Conservation (phyloP, 2,113 vertebrate genomes). For the Zosterops borbonicus region DNA sequence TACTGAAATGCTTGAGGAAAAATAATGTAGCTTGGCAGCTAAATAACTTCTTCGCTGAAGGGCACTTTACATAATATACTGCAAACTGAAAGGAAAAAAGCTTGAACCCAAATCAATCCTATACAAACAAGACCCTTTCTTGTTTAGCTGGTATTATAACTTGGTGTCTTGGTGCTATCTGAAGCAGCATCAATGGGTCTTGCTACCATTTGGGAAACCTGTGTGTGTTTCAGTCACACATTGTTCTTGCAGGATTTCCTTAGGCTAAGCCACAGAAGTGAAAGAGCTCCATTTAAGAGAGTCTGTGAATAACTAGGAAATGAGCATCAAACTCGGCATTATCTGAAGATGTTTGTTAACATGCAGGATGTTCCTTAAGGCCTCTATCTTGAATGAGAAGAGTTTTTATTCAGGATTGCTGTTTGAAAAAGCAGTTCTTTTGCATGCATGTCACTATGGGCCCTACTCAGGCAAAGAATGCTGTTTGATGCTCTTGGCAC, state of each 20-base stretch:
- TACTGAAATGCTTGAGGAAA: neutral
- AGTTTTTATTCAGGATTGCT: constrained; percentile 71
- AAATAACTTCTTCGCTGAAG: neutral
- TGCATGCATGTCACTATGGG: constrained; percentile 60
- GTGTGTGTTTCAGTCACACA: constrained; percentile 67
- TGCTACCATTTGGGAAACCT: constrained; percentile 67
- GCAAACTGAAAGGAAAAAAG: constrained; percentile 20
- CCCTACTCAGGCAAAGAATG: constrained; percentile 11
- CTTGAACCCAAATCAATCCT: constrained; percentile 16
- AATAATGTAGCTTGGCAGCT: constrained; percentile 1
- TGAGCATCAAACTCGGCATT: constrained; percentile 77
- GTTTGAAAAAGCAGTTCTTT: constrained; percentile 67
- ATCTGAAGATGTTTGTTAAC: constrained; percentile 81
- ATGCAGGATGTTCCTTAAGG: constrained; percentile 76
- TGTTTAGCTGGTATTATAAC: constrained; percentile 28
- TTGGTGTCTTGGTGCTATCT: constrained; percentile 38
- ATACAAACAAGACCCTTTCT: constrained; percentile 25
- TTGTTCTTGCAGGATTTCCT: constrained; percentile 78
- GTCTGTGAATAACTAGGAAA: constrained; percentile 77
- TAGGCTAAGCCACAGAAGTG: constrained; percentile 76
- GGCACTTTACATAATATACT: constrained; percentile 8
- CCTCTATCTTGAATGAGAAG: constrained; percentile 70
- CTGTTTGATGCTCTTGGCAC: constrained; percentile 46
- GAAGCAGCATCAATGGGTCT: constrained; percentile 55
- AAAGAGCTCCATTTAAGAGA: constrained; percentile 78